These are phyloP conservation scores for Drosophila anomelani DNA, from an alignment of 2,888 invertebrate species.

Conservation along the genomic window DNA sequence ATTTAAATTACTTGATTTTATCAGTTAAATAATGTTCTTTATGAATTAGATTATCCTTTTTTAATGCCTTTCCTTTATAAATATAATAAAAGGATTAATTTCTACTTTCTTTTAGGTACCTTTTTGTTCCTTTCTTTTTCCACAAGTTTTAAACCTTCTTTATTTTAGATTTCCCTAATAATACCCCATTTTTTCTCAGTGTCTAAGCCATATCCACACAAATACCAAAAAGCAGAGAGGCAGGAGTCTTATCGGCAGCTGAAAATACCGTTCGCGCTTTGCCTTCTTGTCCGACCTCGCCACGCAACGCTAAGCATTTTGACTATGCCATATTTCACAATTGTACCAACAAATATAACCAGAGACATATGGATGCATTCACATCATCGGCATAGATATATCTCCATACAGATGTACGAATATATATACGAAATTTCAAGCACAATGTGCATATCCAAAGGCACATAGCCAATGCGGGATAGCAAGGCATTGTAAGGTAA, in stretches of 20 bases:
- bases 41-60: neutral
- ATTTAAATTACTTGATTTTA: neutral
- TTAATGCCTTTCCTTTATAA: neutral
- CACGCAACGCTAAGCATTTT: constrained; percentile 64
- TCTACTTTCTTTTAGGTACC: neutral
- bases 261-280: constrained; percentile 57
- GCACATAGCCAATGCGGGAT: constrained; percentile 17
- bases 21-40: neutral
- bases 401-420: neutral
- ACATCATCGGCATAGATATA: constrained; percentile 7
- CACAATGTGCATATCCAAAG: constrained; percentile 14
- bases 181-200: neutral
- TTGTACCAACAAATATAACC: constrained; percentile 37
- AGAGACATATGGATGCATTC: constrained; percentile 19
- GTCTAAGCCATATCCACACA: constrained; percentile 4
- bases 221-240: constrained; percentile 3
- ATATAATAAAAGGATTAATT: neutral
- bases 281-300: constrained; percentile 51
- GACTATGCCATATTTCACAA: constrained; percentile 61
- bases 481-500: constrained; percentile 13
- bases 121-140: neutral
- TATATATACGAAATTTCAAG: neutral
- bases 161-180: neutral
- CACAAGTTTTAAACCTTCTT: neutral
- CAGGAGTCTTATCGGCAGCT: constrained; percentile 53